Conservation (phyloP, 1,140 invertebrate genomes). For the Bombus pascuorum region DNA sequence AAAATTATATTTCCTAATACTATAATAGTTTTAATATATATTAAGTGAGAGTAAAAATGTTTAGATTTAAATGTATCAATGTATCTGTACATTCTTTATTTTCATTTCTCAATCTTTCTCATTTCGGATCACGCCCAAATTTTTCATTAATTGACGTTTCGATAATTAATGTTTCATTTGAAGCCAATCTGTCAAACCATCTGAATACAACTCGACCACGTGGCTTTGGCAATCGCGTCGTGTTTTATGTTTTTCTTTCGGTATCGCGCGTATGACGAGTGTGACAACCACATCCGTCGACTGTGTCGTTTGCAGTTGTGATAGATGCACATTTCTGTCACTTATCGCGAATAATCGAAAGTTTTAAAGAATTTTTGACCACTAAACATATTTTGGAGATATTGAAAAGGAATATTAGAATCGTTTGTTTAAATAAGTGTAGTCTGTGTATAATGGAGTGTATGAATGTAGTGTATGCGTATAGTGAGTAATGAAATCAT, state of each 20-base stretch:
- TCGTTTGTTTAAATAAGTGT: not conserved
- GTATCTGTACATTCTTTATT: no score
- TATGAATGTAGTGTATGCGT: not conserved
- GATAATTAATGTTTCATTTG: not conserved
- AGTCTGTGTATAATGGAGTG: not conserved
- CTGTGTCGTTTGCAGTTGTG: not conserved
- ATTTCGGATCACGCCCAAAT: no score
- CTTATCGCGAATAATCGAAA: not conserved
- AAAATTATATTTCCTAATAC: no score
- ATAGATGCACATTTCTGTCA: not conserved
- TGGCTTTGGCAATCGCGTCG: not conserved
- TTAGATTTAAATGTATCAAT: no score
- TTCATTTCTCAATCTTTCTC: no score
- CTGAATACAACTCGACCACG: not conserved
- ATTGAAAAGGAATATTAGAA: not conserved
- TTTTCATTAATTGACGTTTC: not conserved
- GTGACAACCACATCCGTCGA: not conserved
- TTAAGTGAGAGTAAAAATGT: no score
- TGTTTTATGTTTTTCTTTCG: not conserved
- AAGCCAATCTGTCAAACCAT: not conserved
- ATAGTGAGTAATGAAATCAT: no score
- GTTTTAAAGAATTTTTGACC: no score
- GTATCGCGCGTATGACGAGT: not conserved
- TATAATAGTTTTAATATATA: no score
- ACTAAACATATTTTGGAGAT: no score